phyloP scores from a whole-genome alignment of 2,113 vertebrate species.

The Sclerurus mexicanus region DNA sequence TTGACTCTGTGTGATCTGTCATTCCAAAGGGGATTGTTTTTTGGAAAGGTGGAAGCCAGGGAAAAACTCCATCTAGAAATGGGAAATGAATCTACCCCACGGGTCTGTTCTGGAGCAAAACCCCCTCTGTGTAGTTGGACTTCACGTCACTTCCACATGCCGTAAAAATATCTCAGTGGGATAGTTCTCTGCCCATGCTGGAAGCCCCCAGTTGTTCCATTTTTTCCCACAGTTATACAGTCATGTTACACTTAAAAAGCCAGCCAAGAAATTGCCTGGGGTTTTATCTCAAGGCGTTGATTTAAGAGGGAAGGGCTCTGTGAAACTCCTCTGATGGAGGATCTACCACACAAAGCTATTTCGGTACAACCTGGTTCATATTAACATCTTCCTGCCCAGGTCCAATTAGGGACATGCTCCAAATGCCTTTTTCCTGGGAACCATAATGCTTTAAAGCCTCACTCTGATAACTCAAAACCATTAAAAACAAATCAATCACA shows the following conservation, averaged over 20 bases:
- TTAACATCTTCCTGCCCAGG: background rate
- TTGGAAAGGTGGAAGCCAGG: background rate
- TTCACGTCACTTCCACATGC: background rate
- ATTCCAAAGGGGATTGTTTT: background rate
- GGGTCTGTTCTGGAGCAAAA: background rate
- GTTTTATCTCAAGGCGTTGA: background rate
- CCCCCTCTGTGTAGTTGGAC: fast-evolving
- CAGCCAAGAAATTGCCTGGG: background rate
- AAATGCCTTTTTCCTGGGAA: background rate
- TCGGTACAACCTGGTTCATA: background rate
- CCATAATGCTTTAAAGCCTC: background rate
- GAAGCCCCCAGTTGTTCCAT: background rate
- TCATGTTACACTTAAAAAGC: background rate
- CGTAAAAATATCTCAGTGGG: background rate
- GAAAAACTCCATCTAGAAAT: background rate
- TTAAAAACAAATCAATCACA: background rate
- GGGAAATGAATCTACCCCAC: background rate
- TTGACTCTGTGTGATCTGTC: background rate
- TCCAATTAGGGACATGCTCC: background rate
- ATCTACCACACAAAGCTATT: background rate
- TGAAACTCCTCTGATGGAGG: background rate
- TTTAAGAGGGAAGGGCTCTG: background rate
- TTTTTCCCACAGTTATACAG: background rate
- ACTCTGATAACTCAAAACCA: background rate
- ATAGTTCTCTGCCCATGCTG: background rate